A percentile compares a stretch with the other conserved stretches of the same genome.
Evolutionary conservation across 1,140 invertebrate species (phyloP).

Genomic region (Coelopa frigida): DNA sequence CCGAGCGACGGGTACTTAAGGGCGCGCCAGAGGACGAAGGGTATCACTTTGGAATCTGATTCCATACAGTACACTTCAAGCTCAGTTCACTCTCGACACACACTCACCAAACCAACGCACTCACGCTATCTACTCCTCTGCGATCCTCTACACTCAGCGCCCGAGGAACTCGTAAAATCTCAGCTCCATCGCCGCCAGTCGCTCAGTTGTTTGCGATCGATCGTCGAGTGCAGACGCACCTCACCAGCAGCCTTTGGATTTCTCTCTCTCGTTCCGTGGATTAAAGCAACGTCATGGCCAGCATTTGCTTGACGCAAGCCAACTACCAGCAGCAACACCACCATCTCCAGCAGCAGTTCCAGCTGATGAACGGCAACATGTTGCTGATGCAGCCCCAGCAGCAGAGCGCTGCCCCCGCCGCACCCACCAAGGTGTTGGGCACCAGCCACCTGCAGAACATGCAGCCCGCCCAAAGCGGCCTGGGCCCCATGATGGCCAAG

Average conservation of each 20-base stretch:
- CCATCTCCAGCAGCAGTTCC: constrained; percentile 26
- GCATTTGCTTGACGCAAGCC: constrained; percentile 34
- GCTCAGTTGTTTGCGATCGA: constrained; percentile 2
- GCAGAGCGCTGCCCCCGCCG: constrained; percentile 33
- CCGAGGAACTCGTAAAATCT: too few relatives aligned
- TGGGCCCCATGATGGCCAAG: constrained; percentile 48
- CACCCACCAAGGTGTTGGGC: constrained; percentile 35
- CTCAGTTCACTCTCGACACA: constrained; percentile 13
- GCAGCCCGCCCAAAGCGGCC: constrained; percentile 20
- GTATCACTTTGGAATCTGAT: constrained; percentile 44
- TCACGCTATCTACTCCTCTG: too few relatives aligned
- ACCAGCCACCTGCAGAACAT: constrained; percentile 38
- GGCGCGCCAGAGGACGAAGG: constrained; percentile 30
- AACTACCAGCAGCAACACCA: constrained; percentile 22
- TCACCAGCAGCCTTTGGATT: constrained; percentile 5
- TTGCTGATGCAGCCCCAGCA: constrained; percentile 32
- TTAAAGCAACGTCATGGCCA: constrained; percentile 26
- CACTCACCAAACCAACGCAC: too few relatives aligned
- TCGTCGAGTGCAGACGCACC: constrained; percentile 1
- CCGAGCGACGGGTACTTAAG: constrained; percentile 23
- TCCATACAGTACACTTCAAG: constrained; percentile 32
- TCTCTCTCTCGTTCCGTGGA: background rate
- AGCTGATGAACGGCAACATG: constrained; percentile 21
- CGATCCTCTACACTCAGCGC: too few relatives aligned
- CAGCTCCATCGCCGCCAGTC: too few relatives aligned